Percentiles rank a stretch among this genome's conserved stretches.
Conservation (phyloP, 2,888 invertebrate species). For the Pyrochroa serraticornis region DNA sequence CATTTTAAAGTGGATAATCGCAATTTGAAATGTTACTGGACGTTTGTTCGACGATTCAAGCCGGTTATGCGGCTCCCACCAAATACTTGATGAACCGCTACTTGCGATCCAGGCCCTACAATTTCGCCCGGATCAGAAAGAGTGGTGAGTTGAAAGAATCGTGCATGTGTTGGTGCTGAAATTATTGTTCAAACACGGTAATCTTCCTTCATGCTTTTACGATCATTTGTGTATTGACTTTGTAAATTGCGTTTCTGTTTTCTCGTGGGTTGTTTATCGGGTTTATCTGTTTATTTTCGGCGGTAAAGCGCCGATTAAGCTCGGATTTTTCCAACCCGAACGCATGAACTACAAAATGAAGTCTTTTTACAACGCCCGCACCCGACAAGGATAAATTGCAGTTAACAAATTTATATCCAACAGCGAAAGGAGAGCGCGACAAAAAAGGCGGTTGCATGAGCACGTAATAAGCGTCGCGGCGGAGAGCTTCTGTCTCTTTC, state of each 20-base stretch:
- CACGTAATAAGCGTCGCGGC: constrained; percentile 37
- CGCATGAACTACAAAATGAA: constrained; percentile 31
- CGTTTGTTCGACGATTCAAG: constrained; percentile 11
- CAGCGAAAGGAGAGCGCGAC: constrained; percentile 30
- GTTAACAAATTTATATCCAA: constrained; percentile 42
- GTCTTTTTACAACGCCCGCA: constrained; percentile 34
- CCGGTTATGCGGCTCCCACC: constrained; percentile 14
- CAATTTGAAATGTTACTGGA: constrained; percentile 20
- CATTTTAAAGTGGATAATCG: constrained; percentile 17
- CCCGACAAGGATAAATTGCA: constrained; percentile 42
- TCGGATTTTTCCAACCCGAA: constrained; percentile 5
- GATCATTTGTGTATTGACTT: constrained; percentile 27
- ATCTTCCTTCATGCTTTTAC: constrained; percentile 22
- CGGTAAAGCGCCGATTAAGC: constrained; percentile 7
- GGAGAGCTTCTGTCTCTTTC: constrained; percentile 33
- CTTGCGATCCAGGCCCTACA: constrained; percentile 17
- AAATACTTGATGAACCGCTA: constrained; percentile 28
- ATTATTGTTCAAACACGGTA: constrained; percentile 19
- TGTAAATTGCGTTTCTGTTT: constrained; percentile 28
- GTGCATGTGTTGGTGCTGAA: constrained; percentile 2
- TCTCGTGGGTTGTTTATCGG: constrained; percentile 17
- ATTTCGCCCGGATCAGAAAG: constrained; percentile 9
- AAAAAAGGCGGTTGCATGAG: constrained; percentile 33
- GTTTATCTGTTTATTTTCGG: constrained; percentile 27
- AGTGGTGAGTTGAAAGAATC: constrained; percentile 18